phyloP scores from a whole-genome alignment of 1,140 invertebrate species.

The Brachionus calyciflorus region DNA sequence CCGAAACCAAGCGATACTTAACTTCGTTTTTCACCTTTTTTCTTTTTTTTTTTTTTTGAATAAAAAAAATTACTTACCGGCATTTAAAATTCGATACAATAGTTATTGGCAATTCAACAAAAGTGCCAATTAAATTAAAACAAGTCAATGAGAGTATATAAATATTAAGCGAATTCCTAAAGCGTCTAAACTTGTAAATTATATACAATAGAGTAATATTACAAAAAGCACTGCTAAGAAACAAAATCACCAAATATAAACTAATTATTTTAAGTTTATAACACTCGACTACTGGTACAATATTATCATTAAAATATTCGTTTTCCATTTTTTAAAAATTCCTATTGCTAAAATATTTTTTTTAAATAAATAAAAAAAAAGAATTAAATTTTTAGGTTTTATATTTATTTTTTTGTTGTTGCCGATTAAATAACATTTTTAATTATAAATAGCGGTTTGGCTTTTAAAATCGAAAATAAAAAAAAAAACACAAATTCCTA shows the following conservation, averaged over 20 bases:
- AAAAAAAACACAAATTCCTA: neutral
- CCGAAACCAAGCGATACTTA: too few species aligned
- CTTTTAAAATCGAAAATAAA: too few species aligned
- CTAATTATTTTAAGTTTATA: slow-evolving; percentile 25
- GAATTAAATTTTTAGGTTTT: too few species aligned
- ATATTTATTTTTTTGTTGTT: too few species aligned
- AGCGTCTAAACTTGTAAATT: neutral
- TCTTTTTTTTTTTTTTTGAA: too few species aligned
- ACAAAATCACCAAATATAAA: neutral
- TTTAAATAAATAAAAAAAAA: neutral
- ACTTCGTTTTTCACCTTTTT: too few species aligned
- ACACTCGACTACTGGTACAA: neutral
- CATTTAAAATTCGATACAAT: slow-evolving; percentile 25
- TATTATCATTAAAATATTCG: slow-evolving; percentile 7
- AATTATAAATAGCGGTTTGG: too few species aligned
- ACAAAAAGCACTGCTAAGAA: neutral
- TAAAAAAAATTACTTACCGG: neutral
- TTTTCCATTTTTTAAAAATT: neutral
- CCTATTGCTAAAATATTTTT: neutral
- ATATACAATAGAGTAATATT: neutral
- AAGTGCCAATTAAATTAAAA: slow-evolving; percentile 36
- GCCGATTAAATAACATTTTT: too few species aligned
- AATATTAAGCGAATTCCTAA: slow-evolving; percentile 2
- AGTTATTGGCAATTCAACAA: neutral
- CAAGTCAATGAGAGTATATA: neutral